Evolutionary conservation across 92 coral and sea anemone genomes (phyloP).

Genomic region (Metridium senile): DNA sequence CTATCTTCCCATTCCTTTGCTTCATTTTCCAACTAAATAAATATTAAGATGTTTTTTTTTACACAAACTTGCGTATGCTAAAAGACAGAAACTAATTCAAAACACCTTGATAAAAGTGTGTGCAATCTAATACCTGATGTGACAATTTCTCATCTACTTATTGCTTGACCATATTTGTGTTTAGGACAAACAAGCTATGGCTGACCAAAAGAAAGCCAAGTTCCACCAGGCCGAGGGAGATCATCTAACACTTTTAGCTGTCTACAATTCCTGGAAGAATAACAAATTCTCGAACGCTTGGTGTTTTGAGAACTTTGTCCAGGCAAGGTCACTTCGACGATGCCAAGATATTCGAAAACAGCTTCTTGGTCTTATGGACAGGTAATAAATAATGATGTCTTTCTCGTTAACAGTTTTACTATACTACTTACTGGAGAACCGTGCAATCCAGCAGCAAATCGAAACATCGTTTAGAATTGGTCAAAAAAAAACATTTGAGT

Average conservation of each 20-base stretch:
- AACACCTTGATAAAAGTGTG: too few relatives aligned
- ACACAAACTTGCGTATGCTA: too few relatives aligned
- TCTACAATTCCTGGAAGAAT: constrained; percentile 97
- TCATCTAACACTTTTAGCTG: constrained; percentile 93
- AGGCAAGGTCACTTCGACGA: constrained; percentile 97
- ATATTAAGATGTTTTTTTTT: too few relatives aligned
- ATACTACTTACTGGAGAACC: too few relatives aligned
- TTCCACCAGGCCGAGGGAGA: constrained; percentile 99
- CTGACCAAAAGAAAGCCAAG: constrained; percentile 99
- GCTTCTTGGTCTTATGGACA: constrained; percentile 99
- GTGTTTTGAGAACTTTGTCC: constrained; percentile 99
- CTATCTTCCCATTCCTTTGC: too few relatives aligned
- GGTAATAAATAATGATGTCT: constrained; percentile 40
- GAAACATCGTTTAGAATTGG: too few relatives aligned
- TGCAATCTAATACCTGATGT: too few relatives aligned
- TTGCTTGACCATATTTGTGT: background rate
- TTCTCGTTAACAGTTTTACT: too few relatives aligned
- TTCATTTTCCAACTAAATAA: too few relatives aligned
- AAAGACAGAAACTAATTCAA: too few relatives aligned
- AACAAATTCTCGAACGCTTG: constrained; percentile 99
- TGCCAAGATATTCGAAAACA: constrained; percentile 98
- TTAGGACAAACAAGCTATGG: constrained; percentile 97
- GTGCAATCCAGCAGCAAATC: too few relatives aligned
- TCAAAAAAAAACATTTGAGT: too few relatives aligned
- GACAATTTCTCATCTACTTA: background rate